These are phyloP conservation scores for Zaprionus inermis DNA, from an alignment of 1,140 invertebrate species.

Conservation along the genomic window DNA sequence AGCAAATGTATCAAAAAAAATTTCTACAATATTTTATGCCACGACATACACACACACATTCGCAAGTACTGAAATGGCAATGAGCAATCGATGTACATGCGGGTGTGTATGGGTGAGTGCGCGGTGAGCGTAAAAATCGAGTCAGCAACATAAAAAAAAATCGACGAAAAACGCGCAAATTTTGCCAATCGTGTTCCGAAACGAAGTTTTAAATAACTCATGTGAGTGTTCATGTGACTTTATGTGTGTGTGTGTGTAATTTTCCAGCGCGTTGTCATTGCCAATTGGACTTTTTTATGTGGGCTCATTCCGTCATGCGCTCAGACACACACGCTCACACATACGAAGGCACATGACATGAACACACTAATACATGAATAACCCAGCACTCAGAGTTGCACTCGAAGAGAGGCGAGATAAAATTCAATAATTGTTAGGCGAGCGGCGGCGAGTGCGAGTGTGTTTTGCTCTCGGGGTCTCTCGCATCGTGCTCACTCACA, in stretches of 20 bases:
- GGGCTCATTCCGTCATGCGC: constrained; percentile 67
- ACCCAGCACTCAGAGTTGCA: constrained; percentile 35
- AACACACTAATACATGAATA: constrained; percentile 38
- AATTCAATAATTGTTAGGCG: constrained; percentile 55
- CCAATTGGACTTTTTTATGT: constrained; percentile 66
- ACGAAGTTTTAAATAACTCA: constrained; percentile 52
- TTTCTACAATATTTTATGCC: constrained; percentile 68
- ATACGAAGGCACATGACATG: constrained; percentile 57
- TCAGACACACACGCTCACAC: constrained; percentile 47
- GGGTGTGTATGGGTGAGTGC: constrained; percentile 29
- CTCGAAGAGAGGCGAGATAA: constrained; percentile 41
- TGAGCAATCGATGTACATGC: constrained; percentile 32
- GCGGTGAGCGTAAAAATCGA: constrained; percentile 34
- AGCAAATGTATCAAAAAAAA: constrained; percentile 28
- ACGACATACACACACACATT: constrained; percentile 67
- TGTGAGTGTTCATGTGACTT: constrained; percentile 56
- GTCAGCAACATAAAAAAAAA: constrained; percentile 13
- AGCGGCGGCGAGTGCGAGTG: constrained; percentile 16
- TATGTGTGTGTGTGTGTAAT: constrained; percentile 56
- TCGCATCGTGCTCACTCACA: constrained; percentile 62
- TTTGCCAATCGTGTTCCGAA: constrained; percentile 36
- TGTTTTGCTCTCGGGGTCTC: constrained; percentile 37
- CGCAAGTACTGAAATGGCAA: constrained; percentile 39
- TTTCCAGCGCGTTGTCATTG: constrained; percentile 67
- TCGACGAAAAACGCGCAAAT: constrained; percentile 34